These are phyloP conservation scores for Emys orbicularis DNA, from an alignment of 2,797 vertebrate species.

Conservation along the genomic window DNA sequence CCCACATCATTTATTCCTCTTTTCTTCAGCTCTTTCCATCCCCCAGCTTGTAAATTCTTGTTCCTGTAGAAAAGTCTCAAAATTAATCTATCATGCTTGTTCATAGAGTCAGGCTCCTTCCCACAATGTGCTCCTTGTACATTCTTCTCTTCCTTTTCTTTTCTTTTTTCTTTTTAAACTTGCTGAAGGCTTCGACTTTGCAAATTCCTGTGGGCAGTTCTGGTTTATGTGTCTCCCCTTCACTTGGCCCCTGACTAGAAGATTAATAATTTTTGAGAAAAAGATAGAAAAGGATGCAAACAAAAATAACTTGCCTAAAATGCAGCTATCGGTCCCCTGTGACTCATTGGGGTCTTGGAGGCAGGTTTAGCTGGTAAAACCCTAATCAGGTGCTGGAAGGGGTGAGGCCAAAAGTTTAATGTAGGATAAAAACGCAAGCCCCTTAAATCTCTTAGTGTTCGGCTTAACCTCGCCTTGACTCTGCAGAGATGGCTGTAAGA, in stretches of 20 bases:
- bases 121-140: not conserved
- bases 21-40: not conserved
- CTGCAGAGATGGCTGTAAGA: constrained; percentile 63
- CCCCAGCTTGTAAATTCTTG: not conserved
- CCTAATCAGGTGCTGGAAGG: constrained; percentile 39
- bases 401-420: constrained; percentile 73
- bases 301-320: constrained; percentile 48
- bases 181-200: not conserved
- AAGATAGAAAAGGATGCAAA: constrained; percentile 6
- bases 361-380: constrained; percentile 65
- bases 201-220: constrained; percentile 38
- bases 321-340: not conserved
- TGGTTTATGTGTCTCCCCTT: constrained; percentile 10
- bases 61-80: constrained; percentile 8
- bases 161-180: not conserved
- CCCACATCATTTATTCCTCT: constrained; percentile 39
- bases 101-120: not conserved
- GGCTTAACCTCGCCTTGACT: constrained; percentile 76
- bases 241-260: constrained; percentile 7
- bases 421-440: constrained; percentile 72
- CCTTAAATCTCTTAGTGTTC: constrained; percentile 75
- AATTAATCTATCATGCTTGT: constrained; percentile 5
- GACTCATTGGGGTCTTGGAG: constrained; percentile 13
- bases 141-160: not conserved
- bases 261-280: constrained; percentile 15